Evolutionary conservation across 2,113 vertebrate species (phyloP).

Genomic region (Saimiri boliviensis): DNA sequence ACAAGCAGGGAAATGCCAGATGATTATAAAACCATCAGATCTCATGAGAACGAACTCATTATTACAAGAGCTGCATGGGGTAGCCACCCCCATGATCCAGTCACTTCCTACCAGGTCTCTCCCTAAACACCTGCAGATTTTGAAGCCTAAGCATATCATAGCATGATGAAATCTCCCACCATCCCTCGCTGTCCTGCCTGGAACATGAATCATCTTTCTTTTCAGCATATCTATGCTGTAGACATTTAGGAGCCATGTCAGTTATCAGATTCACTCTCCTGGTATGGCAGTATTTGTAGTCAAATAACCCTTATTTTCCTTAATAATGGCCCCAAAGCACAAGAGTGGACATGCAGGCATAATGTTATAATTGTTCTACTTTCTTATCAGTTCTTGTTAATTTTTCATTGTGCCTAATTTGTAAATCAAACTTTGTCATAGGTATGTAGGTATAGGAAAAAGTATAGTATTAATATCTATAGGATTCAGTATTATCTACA

Average conservation of each 20-base stretch:
- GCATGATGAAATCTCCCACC: background rate
- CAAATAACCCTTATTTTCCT: background rate
- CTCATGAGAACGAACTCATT: too few species aligned
- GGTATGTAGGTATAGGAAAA: background rate
- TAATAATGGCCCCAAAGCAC: background rate
- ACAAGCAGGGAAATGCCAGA: too few species aligned
- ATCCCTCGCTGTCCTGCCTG: background rate
- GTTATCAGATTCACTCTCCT: background rate
- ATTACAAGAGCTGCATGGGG: too few species aligned
- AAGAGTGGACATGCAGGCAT: background rate
- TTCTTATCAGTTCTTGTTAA: background rate
- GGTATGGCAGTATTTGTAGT: background rate
- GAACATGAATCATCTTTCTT: background rate
- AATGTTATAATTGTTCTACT: background rate
- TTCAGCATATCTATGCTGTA: background rate
- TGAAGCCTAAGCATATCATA: too few species aligned
- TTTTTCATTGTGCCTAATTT: background rate
- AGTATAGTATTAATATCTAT: background rate
- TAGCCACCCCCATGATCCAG: too few species aligned
- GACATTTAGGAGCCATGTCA: background rate
- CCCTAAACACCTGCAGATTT: too few species aligned
- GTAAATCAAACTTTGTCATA: background rate
- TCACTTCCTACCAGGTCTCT: too few species aligned
- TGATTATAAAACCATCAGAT: too few species aligned
- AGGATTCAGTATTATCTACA: background rate